Percentiles rank a stretch among this genome's conserved stretches.
Evolutionary conservation across 2,113 vertebrate species (phyloP).

Genomic region (Caloenas nicobarica): DNA sequence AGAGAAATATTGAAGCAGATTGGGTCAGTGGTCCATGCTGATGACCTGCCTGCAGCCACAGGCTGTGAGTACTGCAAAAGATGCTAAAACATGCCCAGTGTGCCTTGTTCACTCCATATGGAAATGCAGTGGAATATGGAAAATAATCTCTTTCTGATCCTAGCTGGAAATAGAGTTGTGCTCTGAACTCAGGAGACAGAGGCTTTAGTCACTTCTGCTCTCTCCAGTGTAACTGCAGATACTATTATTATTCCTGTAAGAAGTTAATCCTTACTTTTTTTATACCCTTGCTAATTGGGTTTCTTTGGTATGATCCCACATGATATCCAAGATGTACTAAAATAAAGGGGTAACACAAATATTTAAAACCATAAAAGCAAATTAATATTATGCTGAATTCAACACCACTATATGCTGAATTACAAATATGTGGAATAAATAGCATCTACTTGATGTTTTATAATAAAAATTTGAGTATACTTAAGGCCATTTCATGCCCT

Average conservation of each 20-base stretch:
- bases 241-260: slow-evolving; percentile 26
- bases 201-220: slow-evolving; percentile 6
- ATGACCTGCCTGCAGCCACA: neutral
- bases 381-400: neutral
- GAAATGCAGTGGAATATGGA: neutral
- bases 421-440: neutral
- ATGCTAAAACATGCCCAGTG: neutral
- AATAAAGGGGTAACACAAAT: neutral
- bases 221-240: neutral
- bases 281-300: neutral
- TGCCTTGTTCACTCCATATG: neutral
- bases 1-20: neutral
- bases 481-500: neutral
- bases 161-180: neutral
- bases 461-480: neutral
- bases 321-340: neutral
- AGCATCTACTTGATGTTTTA: neutral
- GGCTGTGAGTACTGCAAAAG: neutral
- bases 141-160: neutral
- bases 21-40: neutral
- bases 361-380: neutral
- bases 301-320: neutral
- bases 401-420: neutral
- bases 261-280: slow-evolving; percentile 24
- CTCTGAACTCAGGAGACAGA: neutral